Conservation (phyloP, 2,797 vertebrate genomes). For the Scyliorhinus canicula region DNA sequence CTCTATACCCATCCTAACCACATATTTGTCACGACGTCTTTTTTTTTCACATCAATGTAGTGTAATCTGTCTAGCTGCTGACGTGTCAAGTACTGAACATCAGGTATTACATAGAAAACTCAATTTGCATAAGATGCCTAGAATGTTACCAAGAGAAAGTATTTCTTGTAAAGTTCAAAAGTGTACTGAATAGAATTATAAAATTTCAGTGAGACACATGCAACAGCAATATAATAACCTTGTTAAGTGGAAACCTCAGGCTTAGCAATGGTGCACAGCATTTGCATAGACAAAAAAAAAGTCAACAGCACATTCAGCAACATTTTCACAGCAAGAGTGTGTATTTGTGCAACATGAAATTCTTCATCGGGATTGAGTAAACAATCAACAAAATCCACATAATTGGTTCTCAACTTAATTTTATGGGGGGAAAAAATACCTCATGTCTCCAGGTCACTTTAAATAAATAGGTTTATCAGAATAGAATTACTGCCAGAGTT, state of each 20-base stretch:
- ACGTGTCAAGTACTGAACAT: slow-evolving; percentile 29
- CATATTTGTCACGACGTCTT: no score
- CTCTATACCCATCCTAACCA: no score
- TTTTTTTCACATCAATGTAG: slow-evolving; percentile 26
- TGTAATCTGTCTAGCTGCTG: slow-evolving; percentile 29
- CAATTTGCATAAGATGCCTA: slow-evolving; percentile 18
- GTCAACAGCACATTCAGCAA: slow-evolving; percentile 41
- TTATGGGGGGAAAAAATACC: slow-evolving; percentile 49
- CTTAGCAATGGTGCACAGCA: slow-evolving; percentile 36
- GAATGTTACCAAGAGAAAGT: background rate
- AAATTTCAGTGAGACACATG: slow-evolving; percentile 32
- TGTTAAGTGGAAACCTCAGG: slow-evolving; percentile 30
- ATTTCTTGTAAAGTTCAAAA: slow-evolving; percentile 18
- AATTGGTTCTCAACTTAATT: slow-evolving; percentile 50
- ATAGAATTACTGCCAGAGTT: slow-evolving; percentile 33
- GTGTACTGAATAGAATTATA: slow-evolving; percentile 20
- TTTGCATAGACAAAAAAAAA: slow-evolving; percentile 39
- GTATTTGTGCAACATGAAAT: slow-evolving; percentile 59
- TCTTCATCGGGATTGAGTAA: slow-evolving; percentile 52
- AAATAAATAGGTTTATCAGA: slow-evolving; percentile 66
- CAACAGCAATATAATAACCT: slow-evolving; percentile 32
- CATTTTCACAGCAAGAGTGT: slow-evolving; percentile 52
- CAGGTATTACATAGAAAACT: slow-evolving; percentile 15
- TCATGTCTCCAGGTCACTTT: slow-evolving; percentile 54
- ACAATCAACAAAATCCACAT: slow-evolving; percentile 51